Base-by-base conservation (phyloP, 2,797 vertebrate species). In the Acipenser transmontanus region DNA sequence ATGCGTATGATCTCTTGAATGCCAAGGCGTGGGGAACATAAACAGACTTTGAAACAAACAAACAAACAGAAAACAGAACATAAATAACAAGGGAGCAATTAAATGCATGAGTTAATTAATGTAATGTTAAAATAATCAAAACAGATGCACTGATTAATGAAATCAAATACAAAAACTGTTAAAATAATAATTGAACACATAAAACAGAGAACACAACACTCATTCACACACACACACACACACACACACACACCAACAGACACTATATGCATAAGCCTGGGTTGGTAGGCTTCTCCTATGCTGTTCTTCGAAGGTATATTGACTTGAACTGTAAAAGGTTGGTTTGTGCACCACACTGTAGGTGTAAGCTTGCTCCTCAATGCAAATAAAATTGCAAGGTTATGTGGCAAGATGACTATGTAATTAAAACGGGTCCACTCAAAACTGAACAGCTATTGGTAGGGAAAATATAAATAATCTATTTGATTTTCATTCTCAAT, bases 1-100 rank as follows among this genome's bases (percentile, higher is more conserved):
- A 87, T 90, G 92, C 89, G 66, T 91, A 95, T 71, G 94, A 93
- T 89, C 94, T 97, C 94, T 94, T 95, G 94, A 97, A 96, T 85
- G 95, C 95, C 96, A 97, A 87, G 84, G 94, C 93, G 76, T 96
- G 96, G 88, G 95, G 96, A 79, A 98, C 92, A 93, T 95, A 96
- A 87, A 98, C 86, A 91, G 90, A 97, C 97, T 98, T 95, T 87
- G 86, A 85, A 84, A 77, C 80, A 75, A 76, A 70, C 74, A 84
- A 85, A 77, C 74, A 84, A 85, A 77, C 65, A 74, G 70, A 82
- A 88, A 73, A 87, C 82, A 90, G 82, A 77, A 85, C 70, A 79
- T 75, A 74, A 73, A 74, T 70, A 68, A 76, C 77, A 78, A 79
- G 71, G 73, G 76, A 74, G 75, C 83, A 86, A 85, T 64, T 84